Evolutionary conservation across 2,113 vertebrate genomes (phyloP).

Genomic region (Oenanthe oenanthe): DNA sequence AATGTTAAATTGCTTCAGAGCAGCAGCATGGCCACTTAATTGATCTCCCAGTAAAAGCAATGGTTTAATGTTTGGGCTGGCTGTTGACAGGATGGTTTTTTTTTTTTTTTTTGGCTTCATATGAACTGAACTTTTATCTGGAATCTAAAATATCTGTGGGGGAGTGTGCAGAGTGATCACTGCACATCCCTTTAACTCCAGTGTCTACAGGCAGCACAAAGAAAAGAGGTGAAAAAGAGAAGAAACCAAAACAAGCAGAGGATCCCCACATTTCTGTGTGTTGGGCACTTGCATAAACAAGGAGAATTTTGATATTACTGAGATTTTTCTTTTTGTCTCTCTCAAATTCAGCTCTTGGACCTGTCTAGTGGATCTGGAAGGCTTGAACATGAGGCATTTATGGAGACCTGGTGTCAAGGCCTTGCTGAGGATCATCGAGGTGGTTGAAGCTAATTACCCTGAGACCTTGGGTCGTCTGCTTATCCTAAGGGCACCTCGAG

Average conservation of each 20-base stretch:
- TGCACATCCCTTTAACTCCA: not conserved
- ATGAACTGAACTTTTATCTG: not conserved
- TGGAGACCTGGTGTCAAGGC: conserved; percentile 96
- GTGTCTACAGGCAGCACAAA: no score
- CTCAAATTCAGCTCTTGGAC: conserved; percentile 87
- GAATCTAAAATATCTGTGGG: not conserved
- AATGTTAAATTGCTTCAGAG: not conserved
- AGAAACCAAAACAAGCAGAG: no score
- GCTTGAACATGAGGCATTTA: conserved; percentile 94
- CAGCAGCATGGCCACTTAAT: not conserved
- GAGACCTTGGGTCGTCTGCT: conserved; percentile 93
- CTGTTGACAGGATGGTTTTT: not conserved
- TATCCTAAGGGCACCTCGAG: conserved; percentile 89
- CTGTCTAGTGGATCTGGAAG: conserved; percentile 94
- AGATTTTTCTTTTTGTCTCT: not conserved
- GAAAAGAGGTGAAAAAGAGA: no score
- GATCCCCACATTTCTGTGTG: not conserved
- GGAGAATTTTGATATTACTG: not conserved
- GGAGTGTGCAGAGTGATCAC: not conserved
- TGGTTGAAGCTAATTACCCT: conserved; percentile 96
- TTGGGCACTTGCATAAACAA: not conserved
- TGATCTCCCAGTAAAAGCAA: not conserved
- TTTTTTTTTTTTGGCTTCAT: not conserved
- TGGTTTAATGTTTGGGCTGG: not conserved
- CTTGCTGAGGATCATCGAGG: conserved; percentile 93